These are phyloP conservation scores for Larimichthys crocea DNA, from an alignment of 2,113 vertebrate species.

Conservation along the genomic window DNA sequence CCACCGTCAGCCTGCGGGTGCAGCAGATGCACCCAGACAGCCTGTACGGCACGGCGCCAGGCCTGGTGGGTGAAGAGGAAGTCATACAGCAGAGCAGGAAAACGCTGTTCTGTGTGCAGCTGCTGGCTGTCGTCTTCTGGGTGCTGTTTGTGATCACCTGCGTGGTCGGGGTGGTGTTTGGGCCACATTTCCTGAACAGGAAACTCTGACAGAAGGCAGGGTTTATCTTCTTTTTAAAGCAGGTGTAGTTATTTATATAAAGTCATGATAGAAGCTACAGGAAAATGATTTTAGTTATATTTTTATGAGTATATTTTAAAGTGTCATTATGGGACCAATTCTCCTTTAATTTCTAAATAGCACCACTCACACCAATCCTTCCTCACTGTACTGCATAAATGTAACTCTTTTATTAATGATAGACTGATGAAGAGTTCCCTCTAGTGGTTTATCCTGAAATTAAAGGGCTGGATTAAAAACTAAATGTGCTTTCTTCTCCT, in stretches of 20 bases:
- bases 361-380: background rate
- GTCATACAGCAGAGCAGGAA: conserved; percentile 71
- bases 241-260: background rate
- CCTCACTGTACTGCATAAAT: background rate
- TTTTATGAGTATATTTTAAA: conserved; percentile 1
- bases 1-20: conserved; percentile 85
- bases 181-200: conserved; percentile 73
- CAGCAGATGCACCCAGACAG: conserved; percentile 80
- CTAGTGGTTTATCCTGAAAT: conserved; percentile 60
- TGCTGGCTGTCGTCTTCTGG: conserved; percentile 82
- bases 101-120: conserved; percentile 78
- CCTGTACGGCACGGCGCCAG: conserved; percentile 10
- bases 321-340: background rate
- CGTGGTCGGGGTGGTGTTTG: conserved; percentile 80
- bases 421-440: conserved; percentile 57
- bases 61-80: conserved; percentile 57
- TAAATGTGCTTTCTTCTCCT: background rate
- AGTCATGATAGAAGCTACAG: background rate
- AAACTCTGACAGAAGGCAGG: conserved; percentile 18
- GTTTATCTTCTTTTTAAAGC: background rate
- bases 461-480: background rate
- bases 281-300: background rate
- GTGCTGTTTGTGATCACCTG: conserved; percentile 83
- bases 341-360: background rate
- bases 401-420: background rate